These are phyloP conservation scores for Lasiommata megera DNA, from an alignment of 2,888 invertebrate genomes.

Conservation along the genomic window DNA sequence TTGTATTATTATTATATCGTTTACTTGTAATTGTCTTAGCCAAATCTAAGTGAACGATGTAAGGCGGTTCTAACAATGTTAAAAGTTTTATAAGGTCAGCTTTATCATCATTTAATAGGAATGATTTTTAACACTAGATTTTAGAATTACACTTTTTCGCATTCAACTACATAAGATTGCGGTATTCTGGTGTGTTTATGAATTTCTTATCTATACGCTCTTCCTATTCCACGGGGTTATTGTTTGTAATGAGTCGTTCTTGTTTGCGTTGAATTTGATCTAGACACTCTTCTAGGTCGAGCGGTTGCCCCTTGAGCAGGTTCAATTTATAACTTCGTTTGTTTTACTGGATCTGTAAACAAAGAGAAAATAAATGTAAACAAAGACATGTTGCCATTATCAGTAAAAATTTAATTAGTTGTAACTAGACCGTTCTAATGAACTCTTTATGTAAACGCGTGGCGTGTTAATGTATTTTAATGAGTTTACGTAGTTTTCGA, in stretches of 20 bases:
- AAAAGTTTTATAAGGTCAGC: not conserved
- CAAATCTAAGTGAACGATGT: not conserved
- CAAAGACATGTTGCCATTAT: conserved; percentile 8
- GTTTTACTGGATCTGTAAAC: conserved; percentile 22
- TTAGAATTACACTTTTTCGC: not conserved
- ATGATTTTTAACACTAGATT: not conserved
- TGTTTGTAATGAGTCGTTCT: too few relatives aligned
- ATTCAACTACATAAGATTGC: not conserved
- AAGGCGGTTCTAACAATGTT: not conserved
- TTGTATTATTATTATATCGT: not conserved
- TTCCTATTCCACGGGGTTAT: not conserved
- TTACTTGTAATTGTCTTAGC: not conserved
- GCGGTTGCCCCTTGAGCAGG: not conserved
- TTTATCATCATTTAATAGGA: not conserved
- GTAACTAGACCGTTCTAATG: conserved; percentile 12
- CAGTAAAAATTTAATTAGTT: conserved; percentile 7
- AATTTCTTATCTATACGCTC: not conserved
- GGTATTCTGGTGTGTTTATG: not conserved
- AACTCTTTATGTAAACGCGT: conserved; percentile 3
- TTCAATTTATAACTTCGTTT: conserved; percentile 7
- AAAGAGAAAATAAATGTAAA: conserved; percentile 12
- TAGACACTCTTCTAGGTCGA: conserved; percentile 4
- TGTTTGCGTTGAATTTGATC: conserved; percentile 1
- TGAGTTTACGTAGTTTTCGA: not conserved
- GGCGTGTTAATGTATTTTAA: not conserved